Conservation (phyloP, 2,888 invertebrate genomes). For the Clepsis dumicolana region DNA sequence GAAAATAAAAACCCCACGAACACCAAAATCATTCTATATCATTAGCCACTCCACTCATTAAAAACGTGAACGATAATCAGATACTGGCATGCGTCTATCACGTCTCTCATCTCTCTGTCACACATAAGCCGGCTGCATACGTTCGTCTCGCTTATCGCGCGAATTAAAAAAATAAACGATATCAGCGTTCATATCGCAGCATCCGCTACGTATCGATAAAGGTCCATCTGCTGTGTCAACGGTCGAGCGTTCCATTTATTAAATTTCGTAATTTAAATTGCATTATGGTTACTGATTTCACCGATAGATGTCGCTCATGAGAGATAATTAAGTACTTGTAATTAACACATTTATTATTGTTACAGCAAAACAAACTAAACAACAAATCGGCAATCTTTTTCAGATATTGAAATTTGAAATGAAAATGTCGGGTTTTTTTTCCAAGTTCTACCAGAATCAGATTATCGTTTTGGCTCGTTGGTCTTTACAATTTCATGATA, state of each 20-base stretch:
- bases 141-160: conserved; percentile 58
- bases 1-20: neutral
- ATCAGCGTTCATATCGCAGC: conserved; percentile 37
- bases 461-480: neutral
- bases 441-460: no score
- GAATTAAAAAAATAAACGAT: conserved; percentile 73
- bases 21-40: conserved; percentile 34
- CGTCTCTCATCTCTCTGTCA: conserved; percentile 64
- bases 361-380: no score
- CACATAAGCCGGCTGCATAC: conserved; percentile 48
- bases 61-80: conserved; percentile 46
- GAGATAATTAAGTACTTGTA: no score
- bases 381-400: no score
- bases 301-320: neutral
- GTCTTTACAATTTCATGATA: neutral
- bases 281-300: neutral
- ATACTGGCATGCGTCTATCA: conserved; percentile 74
- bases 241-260: conserved; percentile 57
- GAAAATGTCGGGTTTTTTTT: no score
- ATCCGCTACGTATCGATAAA: conserved; percentile 58
- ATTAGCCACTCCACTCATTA: conserved; percentile 41
- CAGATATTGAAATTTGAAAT: no score
- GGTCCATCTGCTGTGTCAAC: conserved; percentile 71
- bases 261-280: conserved; percentile 37
- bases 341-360: no score